These are phyloP conservation scores for Diloba caeruleocephala DNA, from an alignment of 2,888 invertebrate genomes.

Conservation along the genomic window DNA sequence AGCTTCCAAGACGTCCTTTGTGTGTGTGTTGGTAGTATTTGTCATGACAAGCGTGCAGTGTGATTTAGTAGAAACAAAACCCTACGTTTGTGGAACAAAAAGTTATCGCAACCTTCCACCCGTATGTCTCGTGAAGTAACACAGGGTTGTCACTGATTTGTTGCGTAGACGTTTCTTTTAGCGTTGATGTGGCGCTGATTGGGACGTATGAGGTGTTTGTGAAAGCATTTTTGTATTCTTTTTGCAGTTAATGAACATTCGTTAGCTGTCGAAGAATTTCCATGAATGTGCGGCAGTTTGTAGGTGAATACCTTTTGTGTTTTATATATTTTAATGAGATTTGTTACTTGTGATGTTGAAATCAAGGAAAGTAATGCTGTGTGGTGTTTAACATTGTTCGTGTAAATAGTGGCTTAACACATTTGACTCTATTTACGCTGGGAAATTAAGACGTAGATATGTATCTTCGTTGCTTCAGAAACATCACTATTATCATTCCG, in stretches of 20 bases:
- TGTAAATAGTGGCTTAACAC: too few species aligned
- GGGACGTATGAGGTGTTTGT: conserved; percentile 81
- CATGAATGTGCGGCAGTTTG: conserved; percentile 40
- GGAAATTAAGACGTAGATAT: too few species aligned
- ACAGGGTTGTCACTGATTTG: conserved; percentile 84
- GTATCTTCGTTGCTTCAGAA: too few species aligned
- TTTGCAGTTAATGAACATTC: conserved; percentile 79
- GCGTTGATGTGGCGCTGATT: conserved; percentile 82
- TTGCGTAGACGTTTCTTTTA: conserved; percentile 84
- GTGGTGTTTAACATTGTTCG: background rate
- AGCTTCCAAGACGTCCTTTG: too few species aligned
- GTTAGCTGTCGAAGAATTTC: conserved; percentile 66
- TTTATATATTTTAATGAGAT: conserved; percentile 21
- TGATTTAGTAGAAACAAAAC: too few species aligned
- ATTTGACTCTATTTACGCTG: too few species aligned
- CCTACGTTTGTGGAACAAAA: too few species aligned
- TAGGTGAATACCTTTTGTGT: conserved; percentile 23
- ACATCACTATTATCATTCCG: too few species aligned
- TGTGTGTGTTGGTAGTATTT: too few species aligned
- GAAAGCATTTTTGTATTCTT: conserved; percentile 72
- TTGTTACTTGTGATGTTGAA: conserved; percentile 3
- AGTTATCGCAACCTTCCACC: background rate
- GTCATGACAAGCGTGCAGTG: too few species aligned
- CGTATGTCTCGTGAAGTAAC: conserved; percentile 53
- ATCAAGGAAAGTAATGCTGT: background rate